Base-by-base conservation (phyloP, 2,888 invertebrate species). In the Limnephilus auricula region DNA sequence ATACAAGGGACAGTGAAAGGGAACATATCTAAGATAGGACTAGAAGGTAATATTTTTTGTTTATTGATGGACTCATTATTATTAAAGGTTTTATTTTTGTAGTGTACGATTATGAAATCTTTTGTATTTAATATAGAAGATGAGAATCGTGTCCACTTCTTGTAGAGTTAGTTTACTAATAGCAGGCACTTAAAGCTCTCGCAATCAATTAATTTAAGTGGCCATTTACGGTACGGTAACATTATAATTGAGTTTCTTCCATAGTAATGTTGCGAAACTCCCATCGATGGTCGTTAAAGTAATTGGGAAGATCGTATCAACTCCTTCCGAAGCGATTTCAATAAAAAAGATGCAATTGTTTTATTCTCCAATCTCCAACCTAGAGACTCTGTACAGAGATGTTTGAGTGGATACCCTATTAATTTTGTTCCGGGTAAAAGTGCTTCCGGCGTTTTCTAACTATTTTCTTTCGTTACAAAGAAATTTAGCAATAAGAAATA, bases 251-350 rank as follows among this genome's bases (percentile, higher is more conserved):
- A 86, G 31, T 86, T 32, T 15, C 86, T 45, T 30, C 32, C 37
- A 37, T 2, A 65, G 87, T 65, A 78, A 32, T 34, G 87, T 78
- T 40, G 32, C 40, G 37, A 85, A 85, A 85, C 78, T 37, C 25
- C 79, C 34, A 25, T 78, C 87, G 34, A 78, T 32, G 78, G 79
- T 34, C 79, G 87, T 88, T 88, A 88, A 79, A 88, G 87, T 88
- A 88, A 88, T 88, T 88, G 87, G 34, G 34, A 79, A 88, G 87
- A 79, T 88, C 87, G 34, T 88, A 88, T 88, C 87, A 34, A 78
- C 32, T 34, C 32, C 79, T 34, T 32, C 25, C 82, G 25, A 9
- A 82, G 37, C 82, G 25, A 65, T 65, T 25, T 25, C 65, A 65
- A 65, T 65, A 65, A 25, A 65, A 65, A 65, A 25, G 25, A 65